Base-by-base conservation (phyloP, 1,140 invertebrate genomes). In the Drosophila burlai region DNA sequence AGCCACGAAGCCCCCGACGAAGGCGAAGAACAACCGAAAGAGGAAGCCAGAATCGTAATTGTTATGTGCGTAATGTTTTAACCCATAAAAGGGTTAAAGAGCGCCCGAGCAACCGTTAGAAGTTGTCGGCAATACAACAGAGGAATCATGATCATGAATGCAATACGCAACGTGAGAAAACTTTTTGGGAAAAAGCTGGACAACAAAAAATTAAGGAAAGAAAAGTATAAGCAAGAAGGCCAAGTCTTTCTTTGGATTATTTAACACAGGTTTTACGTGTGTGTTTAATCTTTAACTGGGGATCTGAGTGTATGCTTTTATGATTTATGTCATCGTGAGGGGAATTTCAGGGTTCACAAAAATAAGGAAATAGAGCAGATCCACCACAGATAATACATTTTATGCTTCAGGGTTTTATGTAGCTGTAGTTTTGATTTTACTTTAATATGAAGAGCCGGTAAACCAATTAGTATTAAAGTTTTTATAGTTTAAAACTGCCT, bases 51-150 rank as follows among this genome's bases (percentile, higher is more conserved):
- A 65, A 72, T 24, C 18, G 68, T 73, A 74, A 73, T 74, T 74
- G 55, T 73, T 73, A 73, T 72, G 54, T 73, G 65, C 45, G 69
- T 73, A 73, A 60, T 71, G 66, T 46, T 46, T 69, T 54, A 64
- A 55, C 52, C 42, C 71, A 57, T 64, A 64, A 75, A 76, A 68
- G 74, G 69, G 71, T 67, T 77, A 77, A 76, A 67, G 74, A 67
- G 76, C 45, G 64, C 63, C 34, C 46, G 24, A 18, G 49, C 52
- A 42, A 76, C 72, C 74, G 74, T 76, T 75, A 75, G 61, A 58
- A 26, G 52, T 73, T 13, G 67, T 57, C 74, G 72, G 72, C 43
- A 38, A 71, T 72, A 71, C 55, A 59, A 79, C 42, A 69, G n/a
- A 67, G 18, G 16, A 31, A 38, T n/a, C 18, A 31, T 45, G 55